These are phyloP conservation scores for Chrysaora quinquecirrha DNA, from an alignment of 30 jellyfish, hydroid and myxozoan genomes.

Conservation along the genomic window DNA sequence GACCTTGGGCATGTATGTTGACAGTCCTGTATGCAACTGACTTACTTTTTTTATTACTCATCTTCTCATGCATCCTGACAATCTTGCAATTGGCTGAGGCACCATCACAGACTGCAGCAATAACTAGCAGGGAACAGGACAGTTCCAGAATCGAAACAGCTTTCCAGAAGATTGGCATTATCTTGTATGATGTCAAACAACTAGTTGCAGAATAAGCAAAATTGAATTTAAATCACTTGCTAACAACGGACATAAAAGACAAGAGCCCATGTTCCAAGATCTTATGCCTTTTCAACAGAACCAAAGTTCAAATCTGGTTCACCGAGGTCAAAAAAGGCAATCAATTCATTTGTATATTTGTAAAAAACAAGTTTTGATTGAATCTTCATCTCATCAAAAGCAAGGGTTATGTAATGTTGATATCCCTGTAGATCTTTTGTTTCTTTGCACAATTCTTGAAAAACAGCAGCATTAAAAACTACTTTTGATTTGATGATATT, in stretches of 20 bases:
- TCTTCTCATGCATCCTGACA: conserved; percentile 25
- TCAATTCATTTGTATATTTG: conserved; percentile 33
- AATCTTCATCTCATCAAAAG: conserved; percentile 59
- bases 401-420: conserved; percentile 32
- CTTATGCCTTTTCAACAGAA: conserved; percentile 26
- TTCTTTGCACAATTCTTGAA: conserved; percentile 23
- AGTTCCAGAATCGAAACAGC: conserved; percentile 48
- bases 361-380: conserved; percentile 46
- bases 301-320: conserved; percentile 44
- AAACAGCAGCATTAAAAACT: conserved; percentile 36
- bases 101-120: conserved; percentile 59
- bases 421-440: conserved; percentile 10
- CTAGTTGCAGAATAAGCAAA: conserved; percentile 58
- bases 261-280: conserved; percentile 38
- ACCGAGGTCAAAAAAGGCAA: conserved; percentile 57
- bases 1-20: conserved; percentile 5
- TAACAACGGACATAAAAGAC: conserved; percentile 49
- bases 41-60: neutral
- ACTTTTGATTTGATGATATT: conserved; percentile 35
- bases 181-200: conserved; percentile 13
- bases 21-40: conserved; percentile 20
- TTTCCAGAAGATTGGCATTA: conserved; percentile 54
- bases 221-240: conserved; percentile 49
- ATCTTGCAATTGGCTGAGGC: conserved; percentile 42
- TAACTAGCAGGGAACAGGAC: conserved; percentile 11